Percentiles rank a stretch among this genome's conserved stretches.
Evolutionary conservation across 37 sponge, comb jelly and placozoan genomes (phyloP).

Genomic region (Theonella swinhoei): DNA sequence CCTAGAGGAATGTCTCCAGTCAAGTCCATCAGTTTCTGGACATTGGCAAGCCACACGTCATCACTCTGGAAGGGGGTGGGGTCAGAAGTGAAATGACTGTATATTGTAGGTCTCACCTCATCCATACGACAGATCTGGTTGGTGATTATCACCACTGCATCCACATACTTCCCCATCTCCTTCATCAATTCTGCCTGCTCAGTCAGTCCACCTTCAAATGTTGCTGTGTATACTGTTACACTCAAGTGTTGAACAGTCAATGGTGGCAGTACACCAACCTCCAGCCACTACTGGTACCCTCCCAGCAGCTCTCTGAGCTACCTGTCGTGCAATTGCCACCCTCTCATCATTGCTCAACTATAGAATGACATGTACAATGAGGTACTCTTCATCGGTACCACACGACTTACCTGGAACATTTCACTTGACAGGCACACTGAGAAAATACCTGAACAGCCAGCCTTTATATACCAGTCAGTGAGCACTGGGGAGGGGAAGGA

Average conservation of each 20-base stretch:
- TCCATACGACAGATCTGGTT: conserved; percentile 85
- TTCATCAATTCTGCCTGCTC: conserved; percentile 84
- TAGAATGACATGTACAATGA: neutral
- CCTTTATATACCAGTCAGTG: conserved; percentile 88
- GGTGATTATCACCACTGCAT: conserved; percentile 82
- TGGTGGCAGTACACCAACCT: no score
- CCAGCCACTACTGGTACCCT: conserved; percentile 93
- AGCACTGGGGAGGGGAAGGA: conserved; percentile 40
- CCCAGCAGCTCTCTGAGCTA: conserved; percentile 64
- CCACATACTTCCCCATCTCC: conserved; percentile 60
- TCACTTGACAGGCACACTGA: conserved; percentile 92
- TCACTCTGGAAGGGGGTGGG: conserved; percentile 61
- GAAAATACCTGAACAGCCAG: conserved; percentile 81
- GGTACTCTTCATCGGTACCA: neutral
- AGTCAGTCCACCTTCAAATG: conserved; percentile 83
- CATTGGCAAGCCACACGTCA: conserved; percentile 79
- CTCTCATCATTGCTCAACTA: conserved; percentile 90
- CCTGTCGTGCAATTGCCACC: conserved; percentile 67
- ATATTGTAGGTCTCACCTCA: conserved; percentile 50
- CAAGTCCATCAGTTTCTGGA: conserved; percentile 68
- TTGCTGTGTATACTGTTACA: conserved; percentile 50
- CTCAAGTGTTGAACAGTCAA: neutral
- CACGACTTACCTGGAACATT: conserved; percentile 77
- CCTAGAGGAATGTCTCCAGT: conserved; percentile 88
- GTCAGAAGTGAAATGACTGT: neutral